A percentile compares a stretch with the other conserved stretches of the same genome.
Conservation (phyloP, 2,888 invertebrate species). For the Harpalus rufipes region DNA sequence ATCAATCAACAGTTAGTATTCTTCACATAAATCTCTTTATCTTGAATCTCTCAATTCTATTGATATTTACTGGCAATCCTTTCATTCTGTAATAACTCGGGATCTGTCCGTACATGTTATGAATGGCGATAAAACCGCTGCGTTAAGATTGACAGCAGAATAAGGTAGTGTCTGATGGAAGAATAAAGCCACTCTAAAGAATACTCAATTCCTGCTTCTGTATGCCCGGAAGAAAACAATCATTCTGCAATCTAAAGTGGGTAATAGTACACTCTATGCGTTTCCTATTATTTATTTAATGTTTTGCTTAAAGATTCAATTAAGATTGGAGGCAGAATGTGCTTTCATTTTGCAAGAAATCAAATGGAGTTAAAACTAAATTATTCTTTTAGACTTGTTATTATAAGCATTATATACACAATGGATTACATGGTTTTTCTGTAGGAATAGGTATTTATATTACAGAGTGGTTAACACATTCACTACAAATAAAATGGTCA, state of each 20-base stretch:
- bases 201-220: slow-evolving; percentile 18
- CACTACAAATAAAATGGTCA: too few species aligned
- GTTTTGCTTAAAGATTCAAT: slow-evolving; percentile 21
- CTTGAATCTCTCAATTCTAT: neutral
- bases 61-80: neutral
- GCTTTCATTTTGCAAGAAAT: neutral
- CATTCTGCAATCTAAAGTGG: slow-evolving; percentile 15
- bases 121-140: slow-evolving; percentile 11
- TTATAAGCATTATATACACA: too few species aligned
- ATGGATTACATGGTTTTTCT: too few species aligned
- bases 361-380: neutral
- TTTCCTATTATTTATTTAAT: slow-evolving; percentile 50
- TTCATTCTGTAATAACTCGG: neutral
- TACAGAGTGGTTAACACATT: too few species aligned
- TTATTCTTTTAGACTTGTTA: too few species aligned
- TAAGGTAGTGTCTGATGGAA: slow-evolving; percentile 35
- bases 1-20: neutral
- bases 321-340: neutral
- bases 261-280: slow-evolving; percentile 12
- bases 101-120: neutral
- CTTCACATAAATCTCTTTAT: neutral
- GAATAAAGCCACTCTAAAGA: slow-evolving; percentile 7
- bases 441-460: too few species aligned
- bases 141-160: slow-evolving; percentile 36
- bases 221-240: slow-evolving; percentile 55